Conservation (phyloP, 2,113 vertebrate species). For the Oxygymnocypris stewartii region DNA sequence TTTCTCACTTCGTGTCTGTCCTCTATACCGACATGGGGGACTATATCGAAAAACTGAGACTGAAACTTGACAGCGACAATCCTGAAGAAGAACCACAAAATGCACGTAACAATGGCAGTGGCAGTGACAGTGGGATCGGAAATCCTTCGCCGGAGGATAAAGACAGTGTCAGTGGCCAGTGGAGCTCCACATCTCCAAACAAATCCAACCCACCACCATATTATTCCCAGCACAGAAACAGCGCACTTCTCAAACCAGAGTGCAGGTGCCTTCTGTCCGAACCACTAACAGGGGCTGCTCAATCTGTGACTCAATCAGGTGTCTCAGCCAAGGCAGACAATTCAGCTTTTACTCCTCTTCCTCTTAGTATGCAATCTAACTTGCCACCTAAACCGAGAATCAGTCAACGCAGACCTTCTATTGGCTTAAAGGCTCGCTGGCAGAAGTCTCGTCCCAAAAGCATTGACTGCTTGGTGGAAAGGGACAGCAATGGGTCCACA, state of each 20-base stretch:
- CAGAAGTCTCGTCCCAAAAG: constrained; percentile 52
- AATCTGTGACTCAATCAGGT: constrained; percentile 11
- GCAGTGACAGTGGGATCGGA: constrained; percentile 88
- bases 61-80: constrained; percentile 82
- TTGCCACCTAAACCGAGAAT: constrained; percentile 42
- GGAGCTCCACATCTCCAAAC: constrained; percentile 72
- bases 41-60: constrained; percentile 84
- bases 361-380: constrained; percentile 20
- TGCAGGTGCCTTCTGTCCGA: constrained; percentile 49
- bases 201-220: constrained; percentile 32
- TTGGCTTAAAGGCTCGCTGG: constrained; percentile 53
- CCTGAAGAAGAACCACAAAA: constrained; percentile 80
- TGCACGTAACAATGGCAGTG: constrained; percentile 84
- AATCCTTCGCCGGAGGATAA: constrained; percentile 82
- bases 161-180: constrained; percentile 84
- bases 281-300: constrained; percentile 39
- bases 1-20: constrained; percentile 91
- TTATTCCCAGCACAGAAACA: constrained; percentile 34
- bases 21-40: constrained; percentile 92
- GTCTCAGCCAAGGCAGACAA: not conserved
- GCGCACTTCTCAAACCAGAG: constrained; percentile 30
- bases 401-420: constrained; percentile 52
- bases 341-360: constrained; percentile 5
- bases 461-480: constrained; percentile 46
- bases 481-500: constrained; percentile 57